Evolutionary conservation across 2,888 invertebrate species (phyloP), one percentile per base, ranked within the genome.

Genomic region (Dryocosmus kuriphilus): DNA sequence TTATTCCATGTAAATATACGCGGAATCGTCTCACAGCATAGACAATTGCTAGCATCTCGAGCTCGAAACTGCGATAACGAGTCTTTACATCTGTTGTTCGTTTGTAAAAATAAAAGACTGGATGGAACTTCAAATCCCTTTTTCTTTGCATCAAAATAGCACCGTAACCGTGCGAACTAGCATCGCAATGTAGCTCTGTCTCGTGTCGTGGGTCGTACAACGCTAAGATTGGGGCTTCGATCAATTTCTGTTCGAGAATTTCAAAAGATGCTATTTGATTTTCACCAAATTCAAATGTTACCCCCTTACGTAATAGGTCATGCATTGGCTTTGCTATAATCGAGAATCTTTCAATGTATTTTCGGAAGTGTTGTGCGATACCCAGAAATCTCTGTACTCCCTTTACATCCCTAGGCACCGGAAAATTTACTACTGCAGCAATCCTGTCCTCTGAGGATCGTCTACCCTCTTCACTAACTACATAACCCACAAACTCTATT

Each of bases 181-280:
- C 89, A 80, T 90, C 89, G 60, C 86, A 88, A 76, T 90, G 88
- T 46, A 88, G 78, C 78, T 90, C 86, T 19, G 88, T 90, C 65
- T 87, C 84, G 19, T 80, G 57, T 0, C 74, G 51, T 0, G 82
- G 80, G 2, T 77, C 77, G 74, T 78, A 81, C 3, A 84, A 78
- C 0, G 82, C 77, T 22, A 84, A 73, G 32, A 81, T 77, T 35
- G 78, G 82, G 30, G 77, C 35, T 14, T 57, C 73, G 0, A 76
- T 61, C 30, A 82, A 65, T 14, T 24, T 32, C 16, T 30, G 22
- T 67, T 82, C 80, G n/a, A 83, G 27, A 0, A 57, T 71, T 24
- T 80, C 76, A 19, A 82, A 82, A 11, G 74, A 79, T 14, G 65
- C 30, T 1, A 75, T 27, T 32, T 82, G 80, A n/a, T n/a, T 62